These are phyloP conservation scores for Calliphora vomitoria DNA, from an alignment of 2,888 invertebrate species.

Conservation along the genomic window DNA sequence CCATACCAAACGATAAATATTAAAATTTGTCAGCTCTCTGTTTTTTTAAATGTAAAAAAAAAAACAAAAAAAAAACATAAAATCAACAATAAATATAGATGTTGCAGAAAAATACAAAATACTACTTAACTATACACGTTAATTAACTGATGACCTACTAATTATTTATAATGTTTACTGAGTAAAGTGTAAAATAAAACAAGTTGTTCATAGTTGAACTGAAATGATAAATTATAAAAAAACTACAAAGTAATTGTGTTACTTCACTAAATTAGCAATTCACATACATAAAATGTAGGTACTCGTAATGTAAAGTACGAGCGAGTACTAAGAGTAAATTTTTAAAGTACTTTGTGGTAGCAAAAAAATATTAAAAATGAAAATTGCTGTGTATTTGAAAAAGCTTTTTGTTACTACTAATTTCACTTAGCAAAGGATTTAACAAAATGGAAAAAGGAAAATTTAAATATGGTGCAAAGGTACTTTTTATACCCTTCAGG, in stretches of 20 bases:
- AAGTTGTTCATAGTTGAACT: slow-evolving; percentile 14
- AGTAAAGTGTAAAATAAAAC: slow-evolving; percentile 58
- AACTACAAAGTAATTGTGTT: slow-evolving; percentile 26
- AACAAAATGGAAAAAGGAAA: no score
- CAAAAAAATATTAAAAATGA: background rate
- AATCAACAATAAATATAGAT: slow-evolving; percentile 13
- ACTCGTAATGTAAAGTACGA: background rate
- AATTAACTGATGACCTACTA: slow-evolving; percentile 76
- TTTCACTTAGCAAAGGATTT: no score
- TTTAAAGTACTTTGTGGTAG: slow-evolving; percentile 1
- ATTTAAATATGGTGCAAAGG: no score
- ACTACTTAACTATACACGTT: slow-evolving; percentile 62
- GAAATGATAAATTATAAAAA: slow-evolving; percentile 4
- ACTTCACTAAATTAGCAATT: slow-evolving; percentile 42
- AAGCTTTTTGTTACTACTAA: no score
- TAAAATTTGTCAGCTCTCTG: slow-evolving; percentile 17
- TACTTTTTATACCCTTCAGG: no score
- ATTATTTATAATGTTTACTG: slow-evolving; percentile 62
- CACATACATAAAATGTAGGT: background rate
- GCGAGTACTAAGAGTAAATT: background rate
- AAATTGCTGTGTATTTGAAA: no score
- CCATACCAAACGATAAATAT: background rate
- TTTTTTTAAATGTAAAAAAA: slow-evolving; percentile 8
- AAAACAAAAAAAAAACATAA: background rate
- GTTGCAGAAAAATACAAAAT: slow-evolving; percentile 40